These are phyloP conservation scores for Lydus trimaculatus DNA, from an alignment of 2,888 invertebrate species.

Conservation along the genomic window DNA sequence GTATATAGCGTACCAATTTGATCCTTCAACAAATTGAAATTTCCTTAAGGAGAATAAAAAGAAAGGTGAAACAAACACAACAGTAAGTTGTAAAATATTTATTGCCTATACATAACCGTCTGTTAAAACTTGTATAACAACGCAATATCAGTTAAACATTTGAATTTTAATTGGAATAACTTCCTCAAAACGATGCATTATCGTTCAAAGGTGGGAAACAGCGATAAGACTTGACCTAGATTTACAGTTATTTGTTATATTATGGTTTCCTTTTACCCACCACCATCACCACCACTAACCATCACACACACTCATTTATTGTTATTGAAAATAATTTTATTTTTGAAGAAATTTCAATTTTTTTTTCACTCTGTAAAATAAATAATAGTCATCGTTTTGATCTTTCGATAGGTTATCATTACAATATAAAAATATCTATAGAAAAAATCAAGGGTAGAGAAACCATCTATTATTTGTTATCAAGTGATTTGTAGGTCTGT, in stretches of 20 bases:
- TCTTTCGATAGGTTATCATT: constrained; percentile 1
- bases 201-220: constrained; percentile 20
- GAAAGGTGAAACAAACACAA: not conserved
- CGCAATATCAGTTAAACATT: constrained; percentile 24
- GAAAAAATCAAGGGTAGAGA: not conserved
- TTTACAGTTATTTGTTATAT: not conserved
- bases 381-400: not conserved
- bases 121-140: not conserved
- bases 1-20: no score
- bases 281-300: not conserved
- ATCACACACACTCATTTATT: no score
- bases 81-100: constrained; percentile 3
- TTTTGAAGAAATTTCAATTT: not conserved
- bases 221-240: constrained; percentile 29
- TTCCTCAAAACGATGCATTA: constrained; percentile 24
- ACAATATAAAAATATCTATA: not conserved
- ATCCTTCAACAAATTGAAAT: not conserved
- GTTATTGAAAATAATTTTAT: not conserved
- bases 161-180: constrained; percentile 30
- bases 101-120: not conserved
- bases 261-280: not conserved
- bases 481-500: not conserved
- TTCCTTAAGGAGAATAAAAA: not conserved
- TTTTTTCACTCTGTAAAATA: not conserved
- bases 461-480: not conserved